Base-by-base conservation (phyloP, 1,140 invertebrate genomes). In the Drosophila saltans region DNA sequence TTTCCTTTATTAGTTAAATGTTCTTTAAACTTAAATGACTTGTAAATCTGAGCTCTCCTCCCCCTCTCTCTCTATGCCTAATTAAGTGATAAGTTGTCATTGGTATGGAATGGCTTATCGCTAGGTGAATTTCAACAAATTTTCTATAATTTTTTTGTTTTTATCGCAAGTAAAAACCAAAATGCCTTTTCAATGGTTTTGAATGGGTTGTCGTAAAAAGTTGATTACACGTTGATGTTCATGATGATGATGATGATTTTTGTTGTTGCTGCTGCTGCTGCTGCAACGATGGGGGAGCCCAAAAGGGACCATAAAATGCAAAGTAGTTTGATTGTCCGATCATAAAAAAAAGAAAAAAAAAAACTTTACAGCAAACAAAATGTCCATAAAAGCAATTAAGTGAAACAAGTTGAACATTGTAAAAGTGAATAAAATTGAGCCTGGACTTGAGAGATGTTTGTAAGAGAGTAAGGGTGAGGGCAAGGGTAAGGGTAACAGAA, bases 61-160 rank as follows among this genome's bases (percentile, higher is more conserved):
- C 16, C 16, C 16, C 16, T 16, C 16, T 16, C 16, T 16, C 39
- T 24, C 11, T 24, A 8, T 33, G 39, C 10, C 72, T 81, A 85
- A 85, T 85, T 83, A 85, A 85, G 82, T 85, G 82, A 88, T 85
- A 88, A 88, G 58, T 81, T 67, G 40, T 60, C 61, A 65, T 60
- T 72, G 59, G 59, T 21, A 7, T 52, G 10, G 33, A 11, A 16
- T 16, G 43, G 39, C 55, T 73, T 80, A 88, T 86, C 79, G 61
- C 61, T 59, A 10, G 33, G 3, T 64, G 16, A 57, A 66, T 70
- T 72, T 80, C 45, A 73, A 88, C 83, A 83, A 88, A 80, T 86
- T 86, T 82, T 75, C 73, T 71, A 70, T 86, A 83, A 88, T 82
- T 80, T 85, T 88, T 86, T 86, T 83, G 83, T 82, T 80, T 85